These are phyloP conservation scores for Macrostomum cliftonense DNA, from an alignment of 2,888 invertebrate genomes.

Conservation along the genomic window DNA sequence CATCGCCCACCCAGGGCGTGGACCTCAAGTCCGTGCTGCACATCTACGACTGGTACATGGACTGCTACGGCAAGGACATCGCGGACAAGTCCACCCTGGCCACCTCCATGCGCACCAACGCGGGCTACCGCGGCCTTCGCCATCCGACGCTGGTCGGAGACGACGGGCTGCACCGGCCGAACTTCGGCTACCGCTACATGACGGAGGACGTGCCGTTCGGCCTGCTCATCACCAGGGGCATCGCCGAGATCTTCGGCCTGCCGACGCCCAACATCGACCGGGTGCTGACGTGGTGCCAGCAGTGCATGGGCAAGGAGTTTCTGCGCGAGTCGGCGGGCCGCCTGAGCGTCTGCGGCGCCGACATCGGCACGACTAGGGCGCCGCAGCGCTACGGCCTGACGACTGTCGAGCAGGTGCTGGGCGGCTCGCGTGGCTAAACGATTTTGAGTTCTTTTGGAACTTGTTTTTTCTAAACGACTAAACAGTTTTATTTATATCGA, in stretches of 20 bases:
- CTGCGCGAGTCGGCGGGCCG: slow-evolving; percentile 13
- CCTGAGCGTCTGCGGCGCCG: slow-evolving; percentile 18
- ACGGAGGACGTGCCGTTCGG: slow-evolving; percentile 22
- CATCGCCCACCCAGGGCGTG: too few relatives aligned
- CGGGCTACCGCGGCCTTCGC: slow-evolving; percentile 18
- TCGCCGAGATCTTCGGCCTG: slow-evolving; percentile 18
- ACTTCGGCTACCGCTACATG: slow-evolving; percentile 20
- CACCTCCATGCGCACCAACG: slow-evolving; percentile 17
- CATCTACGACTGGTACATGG: slow-evolving; percentile 19
- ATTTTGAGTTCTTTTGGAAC: too few relatives aligned
- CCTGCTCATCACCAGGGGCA: slow-evolving; percentile 20
- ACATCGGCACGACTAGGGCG: slow-evolving; percentile 17
- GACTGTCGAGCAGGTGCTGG: slow-evolving; percentile 13
- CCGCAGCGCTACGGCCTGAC: slow-evolving; percentile 20
- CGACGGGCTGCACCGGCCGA: slow-evolving; percentile 17
- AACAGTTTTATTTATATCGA: too few relatives aligned
- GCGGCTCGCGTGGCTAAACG: too few relatives aligned
- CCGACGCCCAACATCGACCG: slow-evolving; percentile 19
- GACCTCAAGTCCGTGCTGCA: slow-evolving; percentile 19
- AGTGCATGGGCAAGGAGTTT: slow-evolving; percentile 19
- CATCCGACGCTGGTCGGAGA: slow-evolving; percentile 18
- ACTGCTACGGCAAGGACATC: slow-evolving; percentile 17
- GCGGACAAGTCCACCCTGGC: slow-evolving; percentile 15
- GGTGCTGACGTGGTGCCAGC: slow-evolving; percentile 20
- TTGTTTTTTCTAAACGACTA: too few relatives aligned